These are phyloP conservation scores for Telenomus remus DNA, from an alignment of 1,140 invertebrate species.

Conservation along the genomic window DNA sequence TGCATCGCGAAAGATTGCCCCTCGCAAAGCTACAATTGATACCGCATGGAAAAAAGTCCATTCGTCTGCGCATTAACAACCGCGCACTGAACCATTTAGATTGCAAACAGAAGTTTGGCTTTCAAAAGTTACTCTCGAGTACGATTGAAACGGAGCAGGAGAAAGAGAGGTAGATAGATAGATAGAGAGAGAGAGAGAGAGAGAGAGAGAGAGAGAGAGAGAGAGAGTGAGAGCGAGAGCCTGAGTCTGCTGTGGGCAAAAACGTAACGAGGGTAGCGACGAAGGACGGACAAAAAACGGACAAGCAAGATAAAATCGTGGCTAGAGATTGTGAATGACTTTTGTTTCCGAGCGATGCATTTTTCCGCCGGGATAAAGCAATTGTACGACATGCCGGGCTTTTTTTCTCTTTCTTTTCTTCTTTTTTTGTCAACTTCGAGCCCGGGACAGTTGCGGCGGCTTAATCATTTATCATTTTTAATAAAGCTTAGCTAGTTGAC, in stretches of 20 bases:
- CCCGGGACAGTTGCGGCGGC: conserved; percentile 8
- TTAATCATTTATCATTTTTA: conserved; percentile 53
- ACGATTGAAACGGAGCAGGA: conserved; percentile 26
- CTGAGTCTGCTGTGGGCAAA: background rate
- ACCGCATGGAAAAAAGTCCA: conserved; percentile 47
- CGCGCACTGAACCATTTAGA: conserved; percentile 57
- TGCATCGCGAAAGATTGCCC: conserved; percentile 64
- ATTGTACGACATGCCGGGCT: conserved; percentile 32
- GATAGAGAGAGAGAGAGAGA: background rate
- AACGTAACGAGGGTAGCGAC: background rate
- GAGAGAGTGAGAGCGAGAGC: background rate
- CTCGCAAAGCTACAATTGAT: conserved; percentile 62
- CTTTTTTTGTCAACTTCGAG: background rate
- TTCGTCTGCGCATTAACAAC: conserved; percentile 61
- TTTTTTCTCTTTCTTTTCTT: no score
- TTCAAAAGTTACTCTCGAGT: conserved; percentile 46
- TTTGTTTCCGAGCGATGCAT: conserved; percentile 47
- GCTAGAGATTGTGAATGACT: conserved; percentile 47
- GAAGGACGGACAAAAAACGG: conserved; percentile 14
- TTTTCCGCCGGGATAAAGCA: conserved; percentile 42
- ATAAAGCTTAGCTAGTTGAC: conserved; percentile 20
- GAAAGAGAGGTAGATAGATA: background rate
- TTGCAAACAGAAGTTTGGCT: conserved; percentile 60
- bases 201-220: background rate
- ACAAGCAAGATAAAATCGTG: conserved; percentile 42